Conservation (phyloP, 2,113 vertebrate genomes). For the Nothoprocta pentlandii region DNA sequence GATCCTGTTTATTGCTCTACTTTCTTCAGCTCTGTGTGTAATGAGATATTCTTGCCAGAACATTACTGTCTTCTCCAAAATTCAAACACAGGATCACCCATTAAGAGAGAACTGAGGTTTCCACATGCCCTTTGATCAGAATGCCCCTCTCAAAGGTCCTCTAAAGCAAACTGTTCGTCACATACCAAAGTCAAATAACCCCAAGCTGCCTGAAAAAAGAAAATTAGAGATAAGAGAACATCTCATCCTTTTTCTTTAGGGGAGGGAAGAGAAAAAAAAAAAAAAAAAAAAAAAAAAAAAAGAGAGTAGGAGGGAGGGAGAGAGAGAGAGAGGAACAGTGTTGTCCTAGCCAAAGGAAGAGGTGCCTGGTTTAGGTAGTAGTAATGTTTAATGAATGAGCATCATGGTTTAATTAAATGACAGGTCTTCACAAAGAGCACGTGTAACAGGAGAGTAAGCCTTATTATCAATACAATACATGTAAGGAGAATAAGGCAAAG, state of each 20-base stretch:
- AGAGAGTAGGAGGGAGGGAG: background rate
- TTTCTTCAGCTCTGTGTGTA: background rate
- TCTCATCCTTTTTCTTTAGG: background rate
- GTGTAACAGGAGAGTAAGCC: background rate
- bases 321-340: background rate
- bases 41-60: background rate
- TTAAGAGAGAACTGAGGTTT: background rate
- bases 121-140: background rate
- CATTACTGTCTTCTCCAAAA: background rate
- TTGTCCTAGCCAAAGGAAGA: background rate
- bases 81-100: background rate
- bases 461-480: background rate
- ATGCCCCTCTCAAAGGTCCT: background rate
- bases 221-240: background rate
- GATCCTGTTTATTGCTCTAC: background rate
- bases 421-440: background rate
- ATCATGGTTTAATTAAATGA: background rate
- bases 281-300: background rate
- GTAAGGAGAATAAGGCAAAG: background rate
- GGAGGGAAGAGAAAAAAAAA: background rate
- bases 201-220: background rate
- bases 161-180: background rate
- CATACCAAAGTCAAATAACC: background rate
- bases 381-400: background rate
- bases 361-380: background rate